Base-by-base conservation (phyloP, 1,140 invertebrate species). In the Diabrotica undecimpunctata region DNA sequence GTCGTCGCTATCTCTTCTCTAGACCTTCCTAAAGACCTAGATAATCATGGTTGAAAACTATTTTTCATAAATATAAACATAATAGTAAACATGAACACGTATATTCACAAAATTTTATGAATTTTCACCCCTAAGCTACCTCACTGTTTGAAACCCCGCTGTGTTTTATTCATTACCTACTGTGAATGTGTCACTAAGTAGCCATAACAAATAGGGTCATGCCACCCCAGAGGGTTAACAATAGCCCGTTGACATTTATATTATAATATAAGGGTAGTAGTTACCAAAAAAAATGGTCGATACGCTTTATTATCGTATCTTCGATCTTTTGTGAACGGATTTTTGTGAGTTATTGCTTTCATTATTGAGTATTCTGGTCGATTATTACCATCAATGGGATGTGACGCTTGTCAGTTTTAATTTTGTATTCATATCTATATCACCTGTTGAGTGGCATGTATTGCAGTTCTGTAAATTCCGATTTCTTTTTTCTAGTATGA, bases 121-220 rank as follows among this genome's bases (percentile, higher is more conserved):
- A 25, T 25, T 25, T 25, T 4, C 25, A 2, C 25, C 25, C 25
- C 25, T 25, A 25, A 46, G n/a, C 41, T 8, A 46, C 41, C 2
- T n/a, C 41, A 46, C 41, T 46, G 41, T 8, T 54, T 37, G 36
- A 62, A 54, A 41, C 51, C 61, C 53, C 25, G 37, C 61, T 52
- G 61, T 62, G 61, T 62, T 62, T 62, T 62, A 62, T 62, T 62
- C 61, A 62, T 62, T 62, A 54, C 51, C 52, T 35, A 62, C 61
- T 54, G 61, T 54, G 61, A 62, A 52, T n/a, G 46, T 62, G 61
- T 62, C 61, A 62, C 61, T 62, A 62, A 62, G 61, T 62, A 62
- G 51, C 61, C 61, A 62, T 62, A 54, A 35, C 61, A 54, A 62
- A 62, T 62, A 62, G 61, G 61, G 61, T 54, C 37, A 62, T 62